Conservation (phyloP, 2,113 vertebrate genomes). For the Tragulus kanchil region DNA sequence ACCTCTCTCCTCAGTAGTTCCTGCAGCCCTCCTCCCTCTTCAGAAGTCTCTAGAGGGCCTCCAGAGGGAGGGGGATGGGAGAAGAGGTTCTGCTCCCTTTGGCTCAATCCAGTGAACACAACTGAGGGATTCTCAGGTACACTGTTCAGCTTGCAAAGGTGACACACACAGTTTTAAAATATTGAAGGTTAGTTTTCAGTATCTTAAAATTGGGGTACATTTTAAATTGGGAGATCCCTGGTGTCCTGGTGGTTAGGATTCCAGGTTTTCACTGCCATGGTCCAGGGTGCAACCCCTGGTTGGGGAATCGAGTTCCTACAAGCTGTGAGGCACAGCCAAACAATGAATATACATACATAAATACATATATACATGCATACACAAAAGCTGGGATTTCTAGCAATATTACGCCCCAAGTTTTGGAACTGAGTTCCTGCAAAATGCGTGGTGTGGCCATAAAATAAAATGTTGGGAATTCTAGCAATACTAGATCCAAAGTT, state of each 20-base stretch:
- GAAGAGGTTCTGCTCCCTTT: neutral
- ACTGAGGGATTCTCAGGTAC: neutral
- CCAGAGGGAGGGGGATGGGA: neutral
- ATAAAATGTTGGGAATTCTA: neutral
- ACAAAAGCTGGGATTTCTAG: neutral
- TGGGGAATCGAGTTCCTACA: neutral
- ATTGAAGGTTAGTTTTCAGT: neutral
- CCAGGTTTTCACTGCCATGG: neutral
- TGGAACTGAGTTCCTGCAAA: neutral
- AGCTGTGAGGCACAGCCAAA: neutral
- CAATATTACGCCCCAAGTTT: neutral
- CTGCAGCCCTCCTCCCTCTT: neutral
- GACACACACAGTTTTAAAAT: neutral
- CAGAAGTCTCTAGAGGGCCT: neutral
- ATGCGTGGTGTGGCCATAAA: neutral
- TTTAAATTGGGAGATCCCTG: neutral
- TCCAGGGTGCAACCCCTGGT: neutral
- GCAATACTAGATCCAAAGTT: neutral
- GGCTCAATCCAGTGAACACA: neutral
- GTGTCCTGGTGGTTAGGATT: neutral
- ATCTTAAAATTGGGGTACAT: neutral
- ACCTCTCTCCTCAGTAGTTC: neutral
- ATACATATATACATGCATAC: neutral
- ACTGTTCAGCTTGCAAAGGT: neutral
- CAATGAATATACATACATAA: neutral